Evolutionary conservation across 2,113 vertebrate genomes (phyloP).

Genomic region (Lasiurus borealis): DNA sequence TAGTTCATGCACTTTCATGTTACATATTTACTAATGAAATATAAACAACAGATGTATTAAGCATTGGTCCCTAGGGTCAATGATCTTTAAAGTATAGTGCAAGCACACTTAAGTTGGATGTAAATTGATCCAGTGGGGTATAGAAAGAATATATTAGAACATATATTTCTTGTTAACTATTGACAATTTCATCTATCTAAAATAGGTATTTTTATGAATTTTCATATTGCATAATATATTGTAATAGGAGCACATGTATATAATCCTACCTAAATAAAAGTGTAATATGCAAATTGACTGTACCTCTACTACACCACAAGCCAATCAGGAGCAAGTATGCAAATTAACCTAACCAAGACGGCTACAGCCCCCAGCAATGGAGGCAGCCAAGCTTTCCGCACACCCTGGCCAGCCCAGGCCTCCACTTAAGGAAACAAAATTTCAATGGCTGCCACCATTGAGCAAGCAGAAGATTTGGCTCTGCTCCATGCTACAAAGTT

Average conservation of each 20-base stretch:
- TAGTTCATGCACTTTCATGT: slow-evolving; percentile 15
- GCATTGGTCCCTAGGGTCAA: background rate
- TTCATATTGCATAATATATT: background rate
- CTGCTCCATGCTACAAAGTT: too few relatives aligned
- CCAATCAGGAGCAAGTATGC: too few relatives aligned
- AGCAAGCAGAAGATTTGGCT: too few relatives aligned
- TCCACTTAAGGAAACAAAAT: too few relatives aligned
- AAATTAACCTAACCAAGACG: too few relatives aligned
- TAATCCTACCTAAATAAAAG: too few relatives aligned
- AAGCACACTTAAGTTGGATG: background rate
- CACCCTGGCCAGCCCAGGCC: too few relatives aligned
- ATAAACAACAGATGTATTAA: background rate
- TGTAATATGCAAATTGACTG: too few relatives aligned
- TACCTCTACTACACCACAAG: too few relatives aligned
- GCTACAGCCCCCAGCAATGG: too few relatives aligned
- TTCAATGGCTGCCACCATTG: too few relatives aligned
- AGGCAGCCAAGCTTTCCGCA: too few relatives aligned
- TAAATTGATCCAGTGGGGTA: background rate
- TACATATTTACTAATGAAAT: slow-evolving; percentile 35
- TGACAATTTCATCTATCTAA: slow-evolving; percentile 19
- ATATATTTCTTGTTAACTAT: slow-evolving; percentile 15
- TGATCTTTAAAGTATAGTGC: background rate
- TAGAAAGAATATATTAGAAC: background rate
- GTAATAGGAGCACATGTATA: background rate
- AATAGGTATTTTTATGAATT: background rate